phyloP scores from a whole-genome alignment of 2,888 invertebrate species.

The Noctuana brunneofusca region DNA sequence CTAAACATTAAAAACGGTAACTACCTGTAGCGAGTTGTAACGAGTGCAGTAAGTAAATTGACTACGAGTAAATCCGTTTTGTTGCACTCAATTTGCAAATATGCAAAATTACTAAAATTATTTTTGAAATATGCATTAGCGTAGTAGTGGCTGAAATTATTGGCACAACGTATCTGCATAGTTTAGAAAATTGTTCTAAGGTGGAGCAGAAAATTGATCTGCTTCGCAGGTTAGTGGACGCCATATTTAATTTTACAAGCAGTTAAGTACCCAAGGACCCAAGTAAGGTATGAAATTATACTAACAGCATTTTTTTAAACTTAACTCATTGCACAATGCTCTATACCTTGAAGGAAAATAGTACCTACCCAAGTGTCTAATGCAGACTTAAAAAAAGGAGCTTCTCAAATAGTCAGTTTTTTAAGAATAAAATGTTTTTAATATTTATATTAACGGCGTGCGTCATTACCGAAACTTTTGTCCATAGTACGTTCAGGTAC shows the following conservation, averaged over 20 bases:
- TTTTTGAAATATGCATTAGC: conserved; percentile 24
- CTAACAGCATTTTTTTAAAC: background rate
- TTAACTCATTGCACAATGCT: background rate
- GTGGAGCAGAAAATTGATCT: conserved; percentile 16
- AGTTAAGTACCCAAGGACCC: background rate
- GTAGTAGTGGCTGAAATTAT: conserved; percentile 5
- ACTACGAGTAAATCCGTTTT: conserved; percentile 4
- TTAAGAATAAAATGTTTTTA: too few species aligned
- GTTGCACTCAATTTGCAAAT: conserved; percentile 12
- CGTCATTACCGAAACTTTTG: too few species aligned
- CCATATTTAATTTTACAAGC: conserved; percentile 4
- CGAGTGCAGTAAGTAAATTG: background rate
- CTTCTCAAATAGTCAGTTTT: too few species aligned
- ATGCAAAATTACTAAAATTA: conserved; percentile 22
- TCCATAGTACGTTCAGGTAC: too few species aligned
- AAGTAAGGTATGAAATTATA: background rate
- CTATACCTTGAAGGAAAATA: too few species aligned
- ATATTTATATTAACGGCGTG: too few species aligned
- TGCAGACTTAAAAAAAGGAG: too few species aligned
- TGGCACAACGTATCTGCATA: conserved; percentile 12
- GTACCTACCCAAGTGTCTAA: too few species aligned
- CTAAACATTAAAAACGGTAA: too few species aligned
- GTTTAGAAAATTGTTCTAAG: conserved; percentile 22
- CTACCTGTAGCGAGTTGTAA: background rate
- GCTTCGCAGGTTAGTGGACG: conserved; percentile 3